These are phyloP conservation scores for Hirudo medicinalis DNA, from an alignment of 1,140 invertebrate genomes.

Conservation along the genomic window DNA sequence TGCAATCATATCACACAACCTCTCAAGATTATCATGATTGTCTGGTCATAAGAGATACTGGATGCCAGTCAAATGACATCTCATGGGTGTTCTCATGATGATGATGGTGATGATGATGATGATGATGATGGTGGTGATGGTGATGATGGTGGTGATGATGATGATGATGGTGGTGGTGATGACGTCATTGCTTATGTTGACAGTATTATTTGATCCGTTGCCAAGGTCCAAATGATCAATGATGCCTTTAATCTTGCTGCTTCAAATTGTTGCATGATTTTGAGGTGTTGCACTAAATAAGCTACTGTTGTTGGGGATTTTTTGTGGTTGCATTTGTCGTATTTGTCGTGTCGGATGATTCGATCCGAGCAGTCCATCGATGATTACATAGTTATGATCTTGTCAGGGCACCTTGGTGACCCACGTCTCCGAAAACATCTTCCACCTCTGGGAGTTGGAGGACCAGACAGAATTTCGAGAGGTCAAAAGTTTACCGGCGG, in stretches of 20 bases:
- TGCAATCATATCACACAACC: background rate
- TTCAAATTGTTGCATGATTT: background rate
- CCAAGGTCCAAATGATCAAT: background rate
- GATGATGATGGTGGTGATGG: background rate
- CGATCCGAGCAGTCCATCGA: no score
- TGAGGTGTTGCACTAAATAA: background rate
- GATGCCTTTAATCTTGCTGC: background rate
- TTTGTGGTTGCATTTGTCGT: no score
- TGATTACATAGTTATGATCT: no score
- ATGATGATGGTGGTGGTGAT: background rate
- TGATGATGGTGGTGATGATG: background rate
- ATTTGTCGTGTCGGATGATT: background rate
- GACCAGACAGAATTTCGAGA: no score
- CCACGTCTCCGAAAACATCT: no score
- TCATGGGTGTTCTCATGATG: background rate
- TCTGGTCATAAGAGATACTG: background rate
- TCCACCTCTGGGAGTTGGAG: no score
- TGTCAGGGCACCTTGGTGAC: no score
- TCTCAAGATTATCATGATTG: background rate
- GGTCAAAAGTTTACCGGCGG: no score
- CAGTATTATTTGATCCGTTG: background rate
- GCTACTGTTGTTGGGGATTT: no score
- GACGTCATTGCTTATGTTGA: background rate
- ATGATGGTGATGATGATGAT: constrained; percentile 1
- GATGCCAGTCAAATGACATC: background rate